phyloP scores from a whole-genome alignment of 2,797 vertebrate genomes.

The Sebastes steindachneri region DNA sequence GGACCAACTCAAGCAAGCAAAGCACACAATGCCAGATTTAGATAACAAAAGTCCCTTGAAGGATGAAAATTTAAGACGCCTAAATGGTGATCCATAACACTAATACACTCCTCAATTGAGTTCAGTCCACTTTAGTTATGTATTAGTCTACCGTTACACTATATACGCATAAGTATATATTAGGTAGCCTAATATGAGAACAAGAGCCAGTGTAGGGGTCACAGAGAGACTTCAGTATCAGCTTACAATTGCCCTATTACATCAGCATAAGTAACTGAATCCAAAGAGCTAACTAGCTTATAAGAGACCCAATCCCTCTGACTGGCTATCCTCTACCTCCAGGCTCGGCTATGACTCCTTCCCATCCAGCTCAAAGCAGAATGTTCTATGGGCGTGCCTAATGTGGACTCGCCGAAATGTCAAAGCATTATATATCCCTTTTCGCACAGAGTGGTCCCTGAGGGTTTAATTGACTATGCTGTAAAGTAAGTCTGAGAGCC shows the following conservation, averaged over 20 bases:
- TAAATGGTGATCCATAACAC: conserved; percentile 43
- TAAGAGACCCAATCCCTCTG: conserved; percentile 74
- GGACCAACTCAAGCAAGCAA: conserved; percentile 35
- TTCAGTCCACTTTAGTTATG: conserved; percentile 63
- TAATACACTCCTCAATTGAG: conserved; percentile 59
- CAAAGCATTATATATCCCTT: conserved; percentile 87
- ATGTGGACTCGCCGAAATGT: conserved; percentile 83
- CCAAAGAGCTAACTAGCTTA: conserved; percentile 80
- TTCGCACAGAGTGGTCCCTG: conserved; percentile 80
- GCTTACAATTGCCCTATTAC: conserved; percentile 79
- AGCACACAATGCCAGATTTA: conserved; percentile 17
- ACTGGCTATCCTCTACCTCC: conserved; percentile 71
- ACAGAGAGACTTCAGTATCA: conserved; percentile 76
- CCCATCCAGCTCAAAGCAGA: conserved; percentile 67
- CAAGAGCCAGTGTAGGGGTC: conserved; percentile 70
- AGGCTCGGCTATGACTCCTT: conserved; percentile 71
- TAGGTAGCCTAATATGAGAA: conserved; percentile 72
- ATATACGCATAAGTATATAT: conserved; percentile 68
- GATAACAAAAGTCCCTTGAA: conserved; percentile 17
- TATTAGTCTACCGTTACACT: conserved; percentile 73
- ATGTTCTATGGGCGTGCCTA: conserved; percentile 83
- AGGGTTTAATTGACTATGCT: conserved; percentile 85
- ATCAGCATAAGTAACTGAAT: conserved; percentile 82
- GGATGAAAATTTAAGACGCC: conserved; percentile 29
- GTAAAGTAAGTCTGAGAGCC: conserved; percentile 85